Evolutionary conservation across 2,888 invertebrate species (phyloP), one percentile per base, ranked within the genome.

Genomic region (Elysia crispata): DNA sequence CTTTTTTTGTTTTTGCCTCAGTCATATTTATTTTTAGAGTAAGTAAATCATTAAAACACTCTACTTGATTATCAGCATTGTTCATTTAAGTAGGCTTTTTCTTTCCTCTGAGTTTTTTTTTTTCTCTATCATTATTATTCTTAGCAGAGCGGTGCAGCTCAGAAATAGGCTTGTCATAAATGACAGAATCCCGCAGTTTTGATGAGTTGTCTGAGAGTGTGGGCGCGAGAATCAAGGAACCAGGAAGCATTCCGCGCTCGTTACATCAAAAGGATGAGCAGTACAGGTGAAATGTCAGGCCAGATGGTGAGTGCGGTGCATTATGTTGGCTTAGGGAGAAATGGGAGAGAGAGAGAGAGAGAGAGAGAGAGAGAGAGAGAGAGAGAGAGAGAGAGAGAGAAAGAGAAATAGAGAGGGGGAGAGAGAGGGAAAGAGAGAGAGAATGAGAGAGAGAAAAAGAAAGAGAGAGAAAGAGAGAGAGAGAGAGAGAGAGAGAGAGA

Each of bases 221-320:
- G 13, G 49, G 18, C 6, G 76, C 30, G 6, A 20, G 20, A 49
- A 54, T 18, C 62, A 81, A 18, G 70, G 60, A 91, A 91, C 82
- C 67, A 87, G 82, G 33, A 57, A 30, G 73, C 18, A 60, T 25
- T 3, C n/a, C 18, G 18, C 18, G 75, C 25, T 1, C 25, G 50
- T 6, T 30, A 8, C 18, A 25, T 41, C 33, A 15, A 18, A 28
- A 57, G 54, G n/a, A 20, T 15, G 57, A 54, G 13, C 50, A 30
- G 30, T 6, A 54, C 6, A 33, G 15, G 13, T 30, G 74, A 74
- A 13, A 57, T n/a, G n/a, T n/a, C n/a, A n/a, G n/a, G n/a, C n/a
- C n/a, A n/a, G n/a, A n/a, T n/a, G n/a, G n/a, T n/a, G n/a, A n/a
- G n/a, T n/a, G n/a, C n/a, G n/a, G n/a, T n/a, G n/a, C n/a, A n/a